Evolutionary conservation across 2,113 vertebrate species (phyloP).

Genomic region (Pao palembangensis): DNA sequence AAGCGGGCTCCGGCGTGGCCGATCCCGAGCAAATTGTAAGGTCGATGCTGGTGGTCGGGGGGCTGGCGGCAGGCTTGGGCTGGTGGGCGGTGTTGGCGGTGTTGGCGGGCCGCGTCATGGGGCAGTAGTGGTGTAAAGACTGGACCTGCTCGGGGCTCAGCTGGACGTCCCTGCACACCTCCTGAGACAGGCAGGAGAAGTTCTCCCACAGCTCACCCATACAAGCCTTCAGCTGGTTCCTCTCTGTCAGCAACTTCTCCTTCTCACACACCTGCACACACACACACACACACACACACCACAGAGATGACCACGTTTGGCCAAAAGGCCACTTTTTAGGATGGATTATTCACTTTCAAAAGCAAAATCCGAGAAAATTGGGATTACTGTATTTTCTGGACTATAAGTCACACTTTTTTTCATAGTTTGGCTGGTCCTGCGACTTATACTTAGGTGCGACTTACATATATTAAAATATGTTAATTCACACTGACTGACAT

Average conservation of each 20-base stretch:
- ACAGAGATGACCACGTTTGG: background rate
- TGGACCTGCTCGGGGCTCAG: slow-evolving; percentile 94
- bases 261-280: slow-evolving; percentile 90
- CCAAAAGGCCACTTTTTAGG: background rate
- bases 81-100: slow-evolving; percentile 66
- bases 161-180: slow-evolving; percentile 95
- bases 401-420: too few species aligned
- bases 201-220: slow-evolving; percentile 98
- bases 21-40: slow-evolving; percentile 71
- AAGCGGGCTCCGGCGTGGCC: slow-evolving; percentile 80
- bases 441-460: too few species aligned
- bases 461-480: too few species aligned
- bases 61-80: slow-evolving; percentile 50
- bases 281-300: slow-evolving; percentile 1
- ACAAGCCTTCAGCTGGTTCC: slow-evolving; percentile 95
- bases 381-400: too few species aligned
- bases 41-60: slow-evolving; percentile 75
- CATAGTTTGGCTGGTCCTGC: too few species aligned
- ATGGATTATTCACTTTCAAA: too few species aligned
- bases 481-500: too few species aligned
- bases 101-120: slow-evolving; percentile 85
- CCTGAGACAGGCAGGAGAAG: slow-evolving; percentile 98
- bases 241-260: slow-evolving; percentile 94
- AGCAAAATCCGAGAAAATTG: background rate
- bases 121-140: slow-evolving; percentile 94